Evolutionary conservation across 2,888 invertebrate species (phyloP).

Genomic region (Hypselothyrea guttata): DNA sequence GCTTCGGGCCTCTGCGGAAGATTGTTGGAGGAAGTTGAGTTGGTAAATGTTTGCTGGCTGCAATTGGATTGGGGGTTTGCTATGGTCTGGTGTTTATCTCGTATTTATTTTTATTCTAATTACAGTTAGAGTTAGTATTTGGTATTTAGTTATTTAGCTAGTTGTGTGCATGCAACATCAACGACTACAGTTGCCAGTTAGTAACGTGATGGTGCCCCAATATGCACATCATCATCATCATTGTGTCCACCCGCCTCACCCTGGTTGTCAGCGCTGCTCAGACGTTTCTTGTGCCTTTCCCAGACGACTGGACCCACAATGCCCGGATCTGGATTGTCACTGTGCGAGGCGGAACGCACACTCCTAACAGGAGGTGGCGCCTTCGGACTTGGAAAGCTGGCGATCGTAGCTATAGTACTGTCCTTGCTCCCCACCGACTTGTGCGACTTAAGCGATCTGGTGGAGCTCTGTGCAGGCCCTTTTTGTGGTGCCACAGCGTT

Average conservation of each 20-base stretch:
- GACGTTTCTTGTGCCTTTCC: slow-evolving; percentile 89
- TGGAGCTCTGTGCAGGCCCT: slow-evolving; percentile 46
- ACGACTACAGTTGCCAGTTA: slow-evolving; percentile 64
- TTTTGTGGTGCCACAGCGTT: slow-evolving; percentile 70
- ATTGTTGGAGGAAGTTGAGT: slow-evolving; percentile 62
- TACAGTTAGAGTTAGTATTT: slow-evolving; percentile 3
- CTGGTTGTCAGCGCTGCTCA: slow-evolving; percentile 77
- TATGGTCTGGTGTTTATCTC: slow-evolving; percentile 30
- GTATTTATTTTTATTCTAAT: slow-evolving; percentile 14
- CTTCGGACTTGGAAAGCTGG: slow-evolving; percentile 77
- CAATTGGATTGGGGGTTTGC: slow-evolving; percentile 35
- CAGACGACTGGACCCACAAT: slow-evolving; percentile 92
- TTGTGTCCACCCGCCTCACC: slow-evolving; percentile 64
- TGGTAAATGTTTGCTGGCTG: slow-evolving; percentile 34
- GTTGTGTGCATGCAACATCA: slow-evolving; percentile 54
- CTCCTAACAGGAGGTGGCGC: slow-evolving; percentile 65
- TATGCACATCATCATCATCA: slow-evolving; percentile 61
- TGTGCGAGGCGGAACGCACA: slow-evolving; percentile 85
- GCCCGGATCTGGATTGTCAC: slow-evolving; percentile 91
- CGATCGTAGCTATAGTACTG: slow-evolving; percentile 69
- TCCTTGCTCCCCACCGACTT: slow-evolving; percentile 57
- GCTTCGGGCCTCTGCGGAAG: slow-evolving; percentile 69
- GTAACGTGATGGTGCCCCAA: slow-evolving; percentile 70
- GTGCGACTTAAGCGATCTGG: slow-evolving; percentile 55
- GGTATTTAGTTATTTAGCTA: no score